These are phyloP conservation scores for Conus canariensis DNA, from an alignment of 2,888 invertebrate species.

Conservation along the genomic window DNA sequence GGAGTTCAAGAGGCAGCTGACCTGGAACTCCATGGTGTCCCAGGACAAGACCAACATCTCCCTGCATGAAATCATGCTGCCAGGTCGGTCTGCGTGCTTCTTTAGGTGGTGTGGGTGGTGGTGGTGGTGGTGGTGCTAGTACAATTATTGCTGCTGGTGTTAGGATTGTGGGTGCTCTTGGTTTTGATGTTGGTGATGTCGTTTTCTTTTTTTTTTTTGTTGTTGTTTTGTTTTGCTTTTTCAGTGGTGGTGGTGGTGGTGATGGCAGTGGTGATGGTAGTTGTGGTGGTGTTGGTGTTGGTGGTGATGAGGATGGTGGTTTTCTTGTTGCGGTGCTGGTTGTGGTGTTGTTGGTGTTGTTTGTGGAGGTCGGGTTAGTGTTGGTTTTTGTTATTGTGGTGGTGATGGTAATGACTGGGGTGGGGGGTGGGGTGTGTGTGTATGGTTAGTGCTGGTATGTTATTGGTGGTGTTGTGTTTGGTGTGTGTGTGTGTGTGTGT, in stretches of 20 bases:
- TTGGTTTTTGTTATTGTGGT: neutral
- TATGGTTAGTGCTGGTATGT: neutral
- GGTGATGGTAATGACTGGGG: neutral
- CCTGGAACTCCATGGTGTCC: conserved; percentile 77
- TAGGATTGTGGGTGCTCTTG: neutral
- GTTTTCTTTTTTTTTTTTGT: neutral
- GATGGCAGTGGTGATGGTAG: neutral
- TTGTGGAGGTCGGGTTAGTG: neutral
- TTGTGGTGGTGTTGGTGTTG: neutral
- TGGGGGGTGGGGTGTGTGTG: no score
- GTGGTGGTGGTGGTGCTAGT: neutral
- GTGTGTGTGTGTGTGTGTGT: neutral
- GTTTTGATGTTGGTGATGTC: neutral
- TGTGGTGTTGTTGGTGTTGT: neutral
- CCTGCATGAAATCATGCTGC: conserved; percentile 91
- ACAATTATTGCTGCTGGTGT: neutral
- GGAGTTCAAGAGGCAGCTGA: conserved; percentile 94
- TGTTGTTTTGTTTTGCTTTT: neutral
- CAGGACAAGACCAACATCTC: conserved; percentile 81
- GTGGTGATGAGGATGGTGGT: neutral
- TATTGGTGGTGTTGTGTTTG: neutral
- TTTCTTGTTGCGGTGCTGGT: neutral
- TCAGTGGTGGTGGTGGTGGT: neutral
- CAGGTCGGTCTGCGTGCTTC: conserved; percentile 77
- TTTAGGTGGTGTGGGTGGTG: neutral